Conservation (phyloP, 2,113 vertebrate species). For the Toxotes chatareus region DNA sequence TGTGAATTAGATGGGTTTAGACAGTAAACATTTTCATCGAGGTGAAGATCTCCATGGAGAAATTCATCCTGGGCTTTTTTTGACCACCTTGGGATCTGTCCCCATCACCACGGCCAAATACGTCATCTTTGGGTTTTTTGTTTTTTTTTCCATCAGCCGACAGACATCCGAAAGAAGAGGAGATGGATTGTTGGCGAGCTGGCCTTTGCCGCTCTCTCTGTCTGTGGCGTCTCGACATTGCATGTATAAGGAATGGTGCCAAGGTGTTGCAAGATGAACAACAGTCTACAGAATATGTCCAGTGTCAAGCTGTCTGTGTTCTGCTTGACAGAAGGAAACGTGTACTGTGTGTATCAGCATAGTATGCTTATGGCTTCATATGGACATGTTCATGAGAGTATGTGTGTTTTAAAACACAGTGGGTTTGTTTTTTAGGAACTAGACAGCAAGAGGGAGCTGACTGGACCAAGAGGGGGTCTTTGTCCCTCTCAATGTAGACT, state of each 20-base stretch:
- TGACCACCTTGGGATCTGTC: constrained; percentile 34
- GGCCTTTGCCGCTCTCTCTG: constrained; percentile 28
- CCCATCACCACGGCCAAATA: constrained; percentile 35
- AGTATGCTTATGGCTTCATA: not conserved
- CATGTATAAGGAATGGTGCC: constrained; percentile 31
- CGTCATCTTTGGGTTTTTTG: constrained; percentile 43
- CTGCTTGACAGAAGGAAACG: constrained; percentile 21
- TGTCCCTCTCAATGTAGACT: constrained; percentile 13
- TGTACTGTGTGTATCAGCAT: not conserved
- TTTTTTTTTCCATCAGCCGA: not conserved
- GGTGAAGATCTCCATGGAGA: constrained; percentile 55
- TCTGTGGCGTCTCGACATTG: constrained; percentile 27
- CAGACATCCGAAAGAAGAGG: constrained; percentile 10
- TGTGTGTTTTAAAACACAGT: not conserved
- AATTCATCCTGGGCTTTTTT: constrained; percentile 36
- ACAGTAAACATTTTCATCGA: constrained; percentile 55
- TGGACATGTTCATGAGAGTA: constrained; percentile 1
- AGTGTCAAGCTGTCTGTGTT: not conserved
- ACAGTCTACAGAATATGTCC: constrained; percentile 25
- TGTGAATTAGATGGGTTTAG: constrained; percentile 39
- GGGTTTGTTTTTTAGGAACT: constrained; percentile 6
- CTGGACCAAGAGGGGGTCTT: not conserved
- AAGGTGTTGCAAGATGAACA: constrained; percentile 52
- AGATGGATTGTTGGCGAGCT: constrained; percentile 37
- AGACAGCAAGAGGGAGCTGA: constrained; percentile 2